phyloP scores from a whole-genome alignment of 1,140 invertebrate genomes.

The Rhagoletis zephyria region DNA sequence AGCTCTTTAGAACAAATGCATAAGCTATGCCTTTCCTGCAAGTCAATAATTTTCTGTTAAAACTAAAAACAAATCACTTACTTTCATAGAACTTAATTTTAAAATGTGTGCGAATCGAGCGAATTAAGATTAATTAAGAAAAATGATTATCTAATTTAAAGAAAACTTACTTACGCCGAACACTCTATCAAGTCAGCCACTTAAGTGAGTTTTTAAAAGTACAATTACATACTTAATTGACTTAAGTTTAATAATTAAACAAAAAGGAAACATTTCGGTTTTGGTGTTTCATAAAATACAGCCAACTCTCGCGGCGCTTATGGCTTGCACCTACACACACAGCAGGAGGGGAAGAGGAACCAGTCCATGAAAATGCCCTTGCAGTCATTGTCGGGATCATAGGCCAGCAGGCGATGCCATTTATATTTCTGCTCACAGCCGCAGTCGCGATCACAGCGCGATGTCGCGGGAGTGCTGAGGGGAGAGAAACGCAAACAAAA shows the following conservation, averaged over 20 bases:
- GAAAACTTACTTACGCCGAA: not conserved
- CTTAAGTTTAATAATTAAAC: slow-evolving; percentile 25
- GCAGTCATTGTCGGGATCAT: slow-evolving; percentile 93
- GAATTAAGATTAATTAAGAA: not conserved
- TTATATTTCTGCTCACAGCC: slow-evolving; percentile 93
- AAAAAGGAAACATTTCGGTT: not conserved
- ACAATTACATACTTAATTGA: slow-evolving; percentile 10
- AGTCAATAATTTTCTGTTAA: not conserved
- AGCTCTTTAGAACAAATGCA: not conserved
- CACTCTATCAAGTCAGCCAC: not conserved
- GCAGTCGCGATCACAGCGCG: slow-evolving; percentile 86
- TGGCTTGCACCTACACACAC: slow-evolving; percentile 88
- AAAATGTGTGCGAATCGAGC: slow-evolving; percentile 36
- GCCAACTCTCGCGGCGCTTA: slow-evolving; percentile 54
- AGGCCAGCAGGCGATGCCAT: slow-evolving; percentile 90
- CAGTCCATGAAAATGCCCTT: slow-evolving; percentile 96
- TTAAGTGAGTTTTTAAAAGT: not conserved
- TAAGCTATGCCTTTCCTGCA: not conserved
- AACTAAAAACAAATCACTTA: not conserved
- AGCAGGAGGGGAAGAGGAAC: slow-evolving; percentile 95
- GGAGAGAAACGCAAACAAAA: slow-evolving; percentile 8
- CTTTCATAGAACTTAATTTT: not conserved
- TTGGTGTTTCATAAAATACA: not conserved
- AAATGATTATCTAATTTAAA: slow-evolving; percentile 47
- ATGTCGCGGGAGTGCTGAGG: slow-evolving; percentile 84